Base-by-base conservation (phyloP, 2,888 invertebrate species). In the Acronicta leporina region DNA sequence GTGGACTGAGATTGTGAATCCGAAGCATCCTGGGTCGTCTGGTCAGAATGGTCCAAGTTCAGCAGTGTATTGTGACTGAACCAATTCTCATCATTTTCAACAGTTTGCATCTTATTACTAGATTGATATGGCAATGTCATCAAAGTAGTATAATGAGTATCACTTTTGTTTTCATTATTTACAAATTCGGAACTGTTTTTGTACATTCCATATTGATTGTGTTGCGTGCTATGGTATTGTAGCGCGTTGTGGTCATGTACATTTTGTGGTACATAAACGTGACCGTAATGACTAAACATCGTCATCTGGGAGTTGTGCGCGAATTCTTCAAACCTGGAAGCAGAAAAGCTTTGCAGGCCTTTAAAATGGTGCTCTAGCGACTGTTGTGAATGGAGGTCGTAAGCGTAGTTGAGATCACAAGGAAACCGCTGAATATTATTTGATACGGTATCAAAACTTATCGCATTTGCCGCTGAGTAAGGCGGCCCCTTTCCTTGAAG, bases 101-200 rank as follows among this genome's bases (percentile, higher is more conserved):
- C 92, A 33, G 92, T 87, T 78, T 97, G 97, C 77, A 97, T 92
- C 90, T 97, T 96, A 90, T 95, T 96, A 84, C 95, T 95, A 89
- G 86, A 87, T 84, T 95, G 95, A 89, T 95, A 95, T 90, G 94
- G 91, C 74, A 96, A 95, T 58, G 96, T 95, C 90, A 95, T 96
- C 80, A 97, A 90, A 83, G 95, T 96, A 42, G 96, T 96, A 87
- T 97, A 97, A 74, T 91, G 87, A 78, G 96, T 95, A 51, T 94
- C 92, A 70, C 82, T 87, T 77, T 94, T 92, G 77, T 87, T 94
- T 78, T 96, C 96, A 70, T 85, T 81, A 79, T 89, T 93, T 68
- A 85, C 83, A 86, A 87, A 87, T 72, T 90, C 92, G 50, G 86
- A 70, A 61, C 83, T 82, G 75, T 85, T 91, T 84, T 93, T 94